A percentile compares a stretch with the other conserved stretches of the same genome.
phyloP scores from a whole-genome alignment of 2,797 vertebrate genomes.

The Orestias chungarensis region DNA sequence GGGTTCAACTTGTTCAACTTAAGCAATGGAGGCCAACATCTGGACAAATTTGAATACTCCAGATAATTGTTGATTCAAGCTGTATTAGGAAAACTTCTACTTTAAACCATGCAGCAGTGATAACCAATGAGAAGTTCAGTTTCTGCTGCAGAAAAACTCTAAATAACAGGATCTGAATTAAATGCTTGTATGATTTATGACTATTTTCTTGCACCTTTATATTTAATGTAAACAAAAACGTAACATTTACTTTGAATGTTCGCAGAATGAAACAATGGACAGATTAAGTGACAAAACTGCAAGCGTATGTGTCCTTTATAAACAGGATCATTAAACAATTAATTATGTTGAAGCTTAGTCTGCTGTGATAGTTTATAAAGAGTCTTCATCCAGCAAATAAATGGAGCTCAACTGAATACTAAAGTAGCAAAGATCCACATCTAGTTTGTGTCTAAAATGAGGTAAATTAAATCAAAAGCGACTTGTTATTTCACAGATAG shows the following conservation, averaged over 20 bases:
- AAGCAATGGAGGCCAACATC: background rate
- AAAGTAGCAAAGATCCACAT: background rate
- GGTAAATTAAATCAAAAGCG: slow-evolving; percentile 10
- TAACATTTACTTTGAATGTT: background rate
- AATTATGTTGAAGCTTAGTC: slow-evolving; percentile 1
- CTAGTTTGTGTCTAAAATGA: background rate
- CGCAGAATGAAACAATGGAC: background rate
- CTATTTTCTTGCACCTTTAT: background rate
- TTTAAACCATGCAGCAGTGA: background rate
- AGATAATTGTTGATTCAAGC: background rate
- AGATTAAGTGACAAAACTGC: slow-evolving; percentile 14
- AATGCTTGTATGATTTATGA: background rate
- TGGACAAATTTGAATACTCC: background rate
- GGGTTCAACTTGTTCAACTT: background rate
- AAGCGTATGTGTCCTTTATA: slow-evolving; percentile 13
- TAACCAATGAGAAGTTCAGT: background rate
- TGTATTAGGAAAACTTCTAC: background rate
- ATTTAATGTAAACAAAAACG: background rate
- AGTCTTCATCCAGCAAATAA: background rate
- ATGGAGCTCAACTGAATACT: background rate
- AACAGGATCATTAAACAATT: background rate
- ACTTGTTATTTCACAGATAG: slow-evolving; percentile 23
- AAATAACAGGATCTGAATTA: background rate
- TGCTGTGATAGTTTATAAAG: slow-evolving; percentile 1
- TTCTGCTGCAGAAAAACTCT: background rate